These are phyloP conservation scores for Trachelus iudaicus DNA, from an alignment of 2,888 invertebrate species.

Conservation along the genomic window DNA sequence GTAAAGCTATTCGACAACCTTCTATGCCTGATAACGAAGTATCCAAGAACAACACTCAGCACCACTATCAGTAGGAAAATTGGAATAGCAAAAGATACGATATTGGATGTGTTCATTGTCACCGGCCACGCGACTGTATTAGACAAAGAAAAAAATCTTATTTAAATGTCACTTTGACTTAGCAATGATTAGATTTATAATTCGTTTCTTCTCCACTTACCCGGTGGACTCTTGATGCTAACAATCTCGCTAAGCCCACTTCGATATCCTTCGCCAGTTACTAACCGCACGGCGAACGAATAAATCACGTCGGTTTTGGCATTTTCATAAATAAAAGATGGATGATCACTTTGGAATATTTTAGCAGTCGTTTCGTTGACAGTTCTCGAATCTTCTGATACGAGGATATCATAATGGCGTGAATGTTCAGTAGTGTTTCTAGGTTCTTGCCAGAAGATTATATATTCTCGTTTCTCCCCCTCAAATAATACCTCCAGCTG, in stretches of 20 bases:
- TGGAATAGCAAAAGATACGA: constrained; percentile 69
- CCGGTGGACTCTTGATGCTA: constrained; percentile 54
- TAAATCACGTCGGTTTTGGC: constrained; percentile 69
- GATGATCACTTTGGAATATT: constrained; percentile 66
- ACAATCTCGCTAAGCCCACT: constrained; percentile 74
- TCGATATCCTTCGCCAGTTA: constrained; percentile 72
- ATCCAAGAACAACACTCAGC: constrained; percentile 72
- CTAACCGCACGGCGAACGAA: constrained; percentile 74
- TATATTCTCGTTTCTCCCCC: constrained; percentile 68
- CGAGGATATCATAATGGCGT: constrained; percentile 74
- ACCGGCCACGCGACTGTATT: constrained; percentile 36
- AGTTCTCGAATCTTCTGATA: constrained; percentile 70
- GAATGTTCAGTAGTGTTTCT: constrained; percentile 50
- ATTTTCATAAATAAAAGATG: constrained; percentile 70
- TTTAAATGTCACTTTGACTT: background rate
- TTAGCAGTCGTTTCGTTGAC: constrained; percentile 64
- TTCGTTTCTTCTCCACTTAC: constrained; percentile 44
- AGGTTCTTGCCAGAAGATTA: constrained; percentile 75
- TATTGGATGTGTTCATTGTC: constrained; percentile 55
- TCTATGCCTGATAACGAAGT: constrained; percentile 76
- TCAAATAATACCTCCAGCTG: constrained; percentile 72
- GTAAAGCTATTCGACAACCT: constrained; percentile 82
- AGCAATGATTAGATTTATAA: background rate
- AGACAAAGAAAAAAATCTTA: background rate
- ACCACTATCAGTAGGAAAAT: constrained; percentile 69